phyloP scores from a whole-genome alignment of 2,797 vertebrate genomes.

The Spinibarbus caldwelli region DNA sequence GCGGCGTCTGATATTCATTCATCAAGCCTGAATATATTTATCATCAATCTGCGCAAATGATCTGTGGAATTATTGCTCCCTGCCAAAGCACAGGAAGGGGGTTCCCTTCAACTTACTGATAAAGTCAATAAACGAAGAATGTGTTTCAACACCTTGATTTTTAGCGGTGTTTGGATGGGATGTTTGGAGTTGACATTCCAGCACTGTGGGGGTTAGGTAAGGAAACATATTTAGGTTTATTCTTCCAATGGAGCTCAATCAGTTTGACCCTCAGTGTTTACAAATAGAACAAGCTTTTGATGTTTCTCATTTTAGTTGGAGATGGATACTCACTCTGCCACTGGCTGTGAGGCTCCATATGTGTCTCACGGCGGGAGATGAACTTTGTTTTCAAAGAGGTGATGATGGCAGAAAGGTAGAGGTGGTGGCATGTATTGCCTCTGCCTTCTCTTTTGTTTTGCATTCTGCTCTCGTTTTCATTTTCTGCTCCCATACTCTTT shows the following conservation, averaged over 20 bases:
- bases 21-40: conserved; percentile 65
- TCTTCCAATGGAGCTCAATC: conserved; percentile 42
- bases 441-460: conserved; percentile 24
- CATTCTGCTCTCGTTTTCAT: conserved; percentile 16
- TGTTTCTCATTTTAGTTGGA: conserved; percentile 54
- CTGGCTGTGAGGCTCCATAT: conserved; percentile 46
- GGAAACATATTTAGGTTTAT: conserved; percentile 51
- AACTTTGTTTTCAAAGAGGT: conserved; percentile 54
- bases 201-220: conserved; percentile 34
- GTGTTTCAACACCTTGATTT: conserved; percentile 44
- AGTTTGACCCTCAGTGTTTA: conserved; percentile 53
- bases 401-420: conserved; percentile 38
- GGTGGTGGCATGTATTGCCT: conserved; percentile 20
- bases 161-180: conserved; percentile 48
- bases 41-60: conserved; percentile 67
- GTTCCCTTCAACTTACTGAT: conserved; percentile 1
- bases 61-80: conserved; percentile 61
- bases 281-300: conserved; percentile 51
- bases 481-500: neutral
- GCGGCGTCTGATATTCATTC: conserved; percentile 60
- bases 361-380: conserved; percentile 47
- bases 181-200: conserved; percentile 52
- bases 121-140: conserved; percentile 51
- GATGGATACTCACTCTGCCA: conserved; percentile 37
- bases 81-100: conserved; percentile 13